Evolutionary conservation across 2,797 vertebrate genomes (phyloP).

Genomic region (Kryptolebias ocellatus): DNA sequence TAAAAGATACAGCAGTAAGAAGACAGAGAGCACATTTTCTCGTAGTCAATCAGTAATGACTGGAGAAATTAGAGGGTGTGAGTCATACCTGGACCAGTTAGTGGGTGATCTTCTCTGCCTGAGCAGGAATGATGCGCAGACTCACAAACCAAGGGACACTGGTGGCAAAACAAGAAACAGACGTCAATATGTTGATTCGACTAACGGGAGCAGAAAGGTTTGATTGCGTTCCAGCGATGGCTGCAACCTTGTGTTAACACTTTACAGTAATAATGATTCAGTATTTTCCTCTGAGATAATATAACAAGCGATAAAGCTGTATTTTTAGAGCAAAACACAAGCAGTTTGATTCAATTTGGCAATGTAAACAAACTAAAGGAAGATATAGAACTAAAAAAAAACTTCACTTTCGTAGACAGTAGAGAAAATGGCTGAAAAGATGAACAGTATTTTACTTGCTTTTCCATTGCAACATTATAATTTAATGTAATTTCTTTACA

Average conservation of each 20-base stretch:
- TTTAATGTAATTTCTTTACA: background rate
- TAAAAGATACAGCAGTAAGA: background rate
- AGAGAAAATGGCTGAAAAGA: background rate
- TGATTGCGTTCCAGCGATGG: background rate
- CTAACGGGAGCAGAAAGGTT: background rate
- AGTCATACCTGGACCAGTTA: conserved; percentile 89
- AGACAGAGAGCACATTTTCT: background rate
- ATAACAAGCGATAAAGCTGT: background rate
- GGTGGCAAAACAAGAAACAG: conserved; percentile 21
- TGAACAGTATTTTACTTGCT: background rate
- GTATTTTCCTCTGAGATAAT: conserved; percentile 11
- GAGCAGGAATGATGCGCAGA: conserved; percentile 78
- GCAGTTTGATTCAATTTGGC: background rate
- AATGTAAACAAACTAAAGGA: background rate
- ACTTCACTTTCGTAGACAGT: background rate
- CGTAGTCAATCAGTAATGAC: conserved; percentile 13
- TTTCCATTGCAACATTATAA: background rate
- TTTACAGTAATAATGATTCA: background rate
- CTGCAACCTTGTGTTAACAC: background rate
- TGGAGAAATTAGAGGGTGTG: conserved; percentile 19
- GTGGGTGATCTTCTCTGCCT: conserved; percentile 85
- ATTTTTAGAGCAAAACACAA: background rate
- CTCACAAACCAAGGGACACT: conserved; percentile 91
- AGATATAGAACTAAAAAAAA: background rate
- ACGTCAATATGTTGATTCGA: background rate